Conservation (phyloP, 2,113 vertebrate species). For the Okapia johnstoni region DNA sequence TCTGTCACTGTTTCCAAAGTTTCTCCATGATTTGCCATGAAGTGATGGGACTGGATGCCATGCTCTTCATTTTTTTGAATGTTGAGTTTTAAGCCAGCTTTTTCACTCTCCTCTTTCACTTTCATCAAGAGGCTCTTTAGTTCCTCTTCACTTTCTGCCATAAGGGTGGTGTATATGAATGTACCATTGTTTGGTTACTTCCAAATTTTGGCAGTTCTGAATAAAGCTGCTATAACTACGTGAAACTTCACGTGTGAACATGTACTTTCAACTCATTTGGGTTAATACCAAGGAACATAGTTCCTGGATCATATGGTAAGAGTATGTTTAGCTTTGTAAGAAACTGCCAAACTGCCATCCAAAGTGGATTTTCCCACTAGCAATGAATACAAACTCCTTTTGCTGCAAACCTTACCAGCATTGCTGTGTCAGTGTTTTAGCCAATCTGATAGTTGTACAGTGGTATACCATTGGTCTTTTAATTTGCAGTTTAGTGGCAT, state of each 20-base stretch:
- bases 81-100: not conserved
- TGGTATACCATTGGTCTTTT: not conserved
- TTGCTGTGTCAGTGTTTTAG: not conserved
- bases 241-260: not conserved
- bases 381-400: not conserved
- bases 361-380: not conserved
- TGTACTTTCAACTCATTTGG: not conserved
- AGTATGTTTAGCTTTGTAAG: not conserved
- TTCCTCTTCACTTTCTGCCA: not conserved
- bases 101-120: not conserved
- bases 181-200: not conserved
- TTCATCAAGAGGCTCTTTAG: not conserved
- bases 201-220: not conserved
- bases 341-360: not conserved
- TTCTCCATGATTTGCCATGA: not conserved
- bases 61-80: not conserved
- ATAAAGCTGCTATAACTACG: not conserved
- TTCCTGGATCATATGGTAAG: not conserved
- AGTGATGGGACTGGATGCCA: not conserved
- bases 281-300: not conserved
- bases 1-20: not conserved
- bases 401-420: not conserved
- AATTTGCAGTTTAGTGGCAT: not conserved
- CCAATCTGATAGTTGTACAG: not conserved
- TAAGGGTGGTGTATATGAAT: not conserved